phyloP scores from a whole-genome alignment of 1,140 invertebrate species.

The Matsumurasca onukii region DNA sequence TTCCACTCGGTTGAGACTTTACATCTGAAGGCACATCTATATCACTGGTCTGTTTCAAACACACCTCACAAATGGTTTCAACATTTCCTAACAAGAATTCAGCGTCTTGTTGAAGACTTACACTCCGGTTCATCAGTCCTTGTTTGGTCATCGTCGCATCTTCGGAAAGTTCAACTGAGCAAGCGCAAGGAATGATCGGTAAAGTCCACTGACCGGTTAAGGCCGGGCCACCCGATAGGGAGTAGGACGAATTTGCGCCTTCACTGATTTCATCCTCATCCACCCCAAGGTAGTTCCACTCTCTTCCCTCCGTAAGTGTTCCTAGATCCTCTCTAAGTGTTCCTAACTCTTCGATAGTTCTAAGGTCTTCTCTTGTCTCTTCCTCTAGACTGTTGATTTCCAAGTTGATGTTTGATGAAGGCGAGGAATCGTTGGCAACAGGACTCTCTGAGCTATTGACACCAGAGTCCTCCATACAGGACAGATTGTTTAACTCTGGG shows the following conservation, averaged over 20 bases:
- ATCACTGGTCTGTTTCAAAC: not conserved
- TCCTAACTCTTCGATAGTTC: too few relatives aligned
- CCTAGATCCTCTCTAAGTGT: too few relatives aligned
- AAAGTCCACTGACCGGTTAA: conserved; percentile 31
- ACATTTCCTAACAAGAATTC: not conserved
- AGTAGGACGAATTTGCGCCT: not conserved
- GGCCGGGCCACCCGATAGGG: not conserved
- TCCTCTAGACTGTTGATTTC: not conserved
- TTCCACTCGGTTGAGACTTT: not conserved
- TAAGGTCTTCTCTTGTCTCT: not conserved
- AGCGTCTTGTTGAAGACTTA: conserved; percentile 22
- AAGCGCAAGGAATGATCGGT: conserved; percentile 34
- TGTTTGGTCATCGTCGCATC: conserved; percentile 32
- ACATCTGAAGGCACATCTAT: conserved; percentile 7
- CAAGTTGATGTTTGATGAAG: not conserved
- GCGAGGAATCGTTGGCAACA: not conserved
- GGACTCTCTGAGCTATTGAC: not conserved
- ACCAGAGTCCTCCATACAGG: too few relatives aligned
- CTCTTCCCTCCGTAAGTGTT: too few relatives aligned
- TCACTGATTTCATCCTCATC: not conserved
- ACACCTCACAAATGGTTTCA: conserved; percentile 18
- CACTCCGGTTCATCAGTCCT: conserved; percentile 28
- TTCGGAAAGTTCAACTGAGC: conserved; percentile 13
- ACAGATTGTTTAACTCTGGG: too few relatives aligned
- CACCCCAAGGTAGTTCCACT: too few relatives aligned